These are phyloP conservation scores for Psophia crepitans DNA, from an alignment of 2,113 vertebrate species.

Conservation along the genomic window DNA sequence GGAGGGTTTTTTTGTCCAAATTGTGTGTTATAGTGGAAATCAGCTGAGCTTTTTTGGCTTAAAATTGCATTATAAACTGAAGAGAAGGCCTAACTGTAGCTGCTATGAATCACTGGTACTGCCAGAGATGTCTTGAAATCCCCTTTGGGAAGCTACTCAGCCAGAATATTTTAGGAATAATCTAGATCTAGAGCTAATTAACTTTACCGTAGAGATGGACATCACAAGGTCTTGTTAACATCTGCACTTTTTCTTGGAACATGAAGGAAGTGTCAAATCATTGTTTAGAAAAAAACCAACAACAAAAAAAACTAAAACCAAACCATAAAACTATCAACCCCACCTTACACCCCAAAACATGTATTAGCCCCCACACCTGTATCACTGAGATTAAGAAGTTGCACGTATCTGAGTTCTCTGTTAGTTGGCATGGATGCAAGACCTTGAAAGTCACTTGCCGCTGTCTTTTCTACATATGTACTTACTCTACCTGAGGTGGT, in stretches of 20 bases:
- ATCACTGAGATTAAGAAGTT: background rate
- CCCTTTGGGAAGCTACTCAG: background rate
- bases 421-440: background rate
- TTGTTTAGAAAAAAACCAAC: background rate
- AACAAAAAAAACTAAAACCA: background rate
- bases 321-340: background rate
- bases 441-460: background rate
- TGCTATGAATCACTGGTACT: background rate
- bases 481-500: background rate
- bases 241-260: background rate
- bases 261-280: background rate
- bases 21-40: background rate
- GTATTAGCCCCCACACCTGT: background rate
- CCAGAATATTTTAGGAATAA: background rate
- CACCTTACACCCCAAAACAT: background rate
- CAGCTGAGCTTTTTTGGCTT: background rate
- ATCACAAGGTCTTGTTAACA: background rate
- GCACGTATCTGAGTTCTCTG: background rate
- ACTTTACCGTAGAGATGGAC: background rate
- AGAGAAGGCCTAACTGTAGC: background rate
- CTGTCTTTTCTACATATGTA: background rate
- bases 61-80: background rate
- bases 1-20: background rate
- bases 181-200: background rate
- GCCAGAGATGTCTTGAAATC: background rate